Evolutionary conservation across 2,113 vertebrate genomes (phyloP), one percentile per base, ranked within the genome.

Genomic region (Dicaeum eximium): DNA sequence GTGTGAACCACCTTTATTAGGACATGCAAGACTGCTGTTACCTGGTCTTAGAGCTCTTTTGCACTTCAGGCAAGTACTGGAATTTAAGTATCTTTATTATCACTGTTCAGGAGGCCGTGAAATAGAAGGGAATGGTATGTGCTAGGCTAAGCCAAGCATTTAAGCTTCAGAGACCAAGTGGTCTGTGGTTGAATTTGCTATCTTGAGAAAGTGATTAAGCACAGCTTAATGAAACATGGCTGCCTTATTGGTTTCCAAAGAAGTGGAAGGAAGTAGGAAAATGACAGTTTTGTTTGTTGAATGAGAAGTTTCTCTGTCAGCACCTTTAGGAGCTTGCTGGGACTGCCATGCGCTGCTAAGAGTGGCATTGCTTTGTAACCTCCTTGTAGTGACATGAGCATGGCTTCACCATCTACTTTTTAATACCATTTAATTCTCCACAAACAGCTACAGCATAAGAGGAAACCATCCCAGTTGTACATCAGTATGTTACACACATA

Each of bases 311-410:
- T 56, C 60, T 48, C 22, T 80, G 85, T 54, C 74, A 87, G 60
- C 42, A 50, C 7, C 33, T 88, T 85, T 28, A 57, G 35, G 72
- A 77, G 37, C 64, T 66, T 58, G 47, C 47, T 40, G 47, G 80
- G 51, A 54, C 58, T 35, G 64, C 67, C 31, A 11, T 11, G 30
- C 33, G 88, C 24, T 5, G 1, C 10, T 67, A 60, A 64, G 13
- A 44, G 30, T 31, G n/a, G 21, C 9, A 30, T 5, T 77, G 38
- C 65, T 75, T 61, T 69, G 45, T 48, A 79, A 53, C 35, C 40
- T 17, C 56, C 14, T 4, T 25, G 18, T 18, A 35, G 7, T 44
- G 72, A 21, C 56, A n/a, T 6, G 2, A 57, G 22, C 0, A 0
- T 27, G 23, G 44, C 65, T 72, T 75, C 11, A 54, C 40, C 25